Percentiles rank a stretch among this genome's conserved stretches.
phyloP scores from a whole-genome alignment of 2,888 invertebrate species.

The Graphium colonna region DNA sequence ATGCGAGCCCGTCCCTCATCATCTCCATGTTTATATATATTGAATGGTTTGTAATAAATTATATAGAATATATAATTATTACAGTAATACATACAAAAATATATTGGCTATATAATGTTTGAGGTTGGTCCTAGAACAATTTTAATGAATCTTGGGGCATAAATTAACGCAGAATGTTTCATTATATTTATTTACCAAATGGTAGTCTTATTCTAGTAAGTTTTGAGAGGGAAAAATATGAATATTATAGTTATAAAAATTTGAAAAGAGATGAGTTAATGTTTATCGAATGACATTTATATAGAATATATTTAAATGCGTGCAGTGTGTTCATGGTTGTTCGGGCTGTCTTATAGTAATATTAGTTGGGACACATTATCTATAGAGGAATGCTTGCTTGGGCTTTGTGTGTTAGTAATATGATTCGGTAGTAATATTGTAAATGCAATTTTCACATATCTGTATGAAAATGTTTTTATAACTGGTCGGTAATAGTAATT shows the following conservation, averaged over 20 bases:
- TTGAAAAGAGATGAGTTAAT: background rate
- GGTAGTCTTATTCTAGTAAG: no score
- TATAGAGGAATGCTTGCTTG: background rate
- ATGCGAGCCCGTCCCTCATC: background rate
- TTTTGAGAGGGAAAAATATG: no score
- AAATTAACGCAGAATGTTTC: no score
- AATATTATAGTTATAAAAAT: no score
- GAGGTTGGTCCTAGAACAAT: background rate
- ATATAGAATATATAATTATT: background rate
- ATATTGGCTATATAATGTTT: background rate
- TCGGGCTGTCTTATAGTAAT: background rate
- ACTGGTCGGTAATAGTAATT: no score
- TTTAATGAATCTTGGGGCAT: background rate
- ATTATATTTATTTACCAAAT: no score
- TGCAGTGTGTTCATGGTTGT: background rate
- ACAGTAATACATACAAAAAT: no score
- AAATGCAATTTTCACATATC: background rate
- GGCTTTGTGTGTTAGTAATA: background rate
- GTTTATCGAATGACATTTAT: background rate
- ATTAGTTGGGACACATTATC: background rate
- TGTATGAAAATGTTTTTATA: background rate
- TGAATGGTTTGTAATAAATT: background rate
- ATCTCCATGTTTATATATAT: no score
- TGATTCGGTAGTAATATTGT: background rate
- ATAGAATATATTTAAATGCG: background rate